Base-by-base conservation (phyloP, 2,888 invertebrate genomes). In the Euspilapteryx auroguttella region DNA sequence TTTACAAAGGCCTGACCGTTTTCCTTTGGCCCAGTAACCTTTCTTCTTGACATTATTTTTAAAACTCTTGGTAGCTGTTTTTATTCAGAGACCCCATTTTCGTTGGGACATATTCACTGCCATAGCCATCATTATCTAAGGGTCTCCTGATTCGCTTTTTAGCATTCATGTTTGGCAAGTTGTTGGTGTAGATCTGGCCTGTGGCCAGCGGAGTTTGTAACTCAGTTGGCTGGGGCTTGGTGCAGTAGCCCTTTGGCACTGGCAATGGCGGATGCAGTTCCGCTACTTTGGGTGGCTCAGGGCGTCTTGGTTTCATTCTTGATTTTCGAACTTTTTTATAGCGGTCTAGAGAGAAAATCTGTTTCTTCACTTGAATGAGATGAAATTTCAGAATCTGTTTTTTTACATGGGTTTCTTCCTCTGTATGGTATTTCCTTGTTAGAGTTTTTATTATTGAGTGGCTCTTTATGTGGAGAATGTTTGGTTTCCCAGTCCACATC, bases 1-100 rank as follows among this genome's bases (percentile, higher is more conserved):
- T 45, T 51, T 14, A 39, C 37, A 25, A 57, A 37, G 25, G 56
- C 40, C n/a, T 27, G 45, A 40, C 12, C 64, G 58, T 53, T 71
- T 69, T 6, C 62, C 73, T 44, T 73, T 73, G 5, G 69, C 73
- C 75, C 75, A 75, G 34, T 46, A 75, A 7, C 75, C 75, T 39
- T 64, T 68, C 34, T 45, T 61, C 31, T 53, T 53, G 2, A 75
- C 66, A 57, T 65, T 68, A 33, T 73, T 55, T 45, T 64, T 75
- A 25, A 77, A n/a, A 77, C 33, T 66, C 59, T 40, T 75, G 68
- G 34, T 76, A 75, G 37, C 73, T 76, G 36, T 55, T 55, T 36
- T 66, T 68, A n/a, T 64, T 58, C 31, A 55, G 55, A 12, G 61
- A 56, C 27, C 66, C 68, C 32, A 73, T 42, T 37, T 53, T 69